Evolutionary conservation across 2,113 vertebrate genomes (phyloP).

Genomic region (Pollimyrus isidori): DNA sequence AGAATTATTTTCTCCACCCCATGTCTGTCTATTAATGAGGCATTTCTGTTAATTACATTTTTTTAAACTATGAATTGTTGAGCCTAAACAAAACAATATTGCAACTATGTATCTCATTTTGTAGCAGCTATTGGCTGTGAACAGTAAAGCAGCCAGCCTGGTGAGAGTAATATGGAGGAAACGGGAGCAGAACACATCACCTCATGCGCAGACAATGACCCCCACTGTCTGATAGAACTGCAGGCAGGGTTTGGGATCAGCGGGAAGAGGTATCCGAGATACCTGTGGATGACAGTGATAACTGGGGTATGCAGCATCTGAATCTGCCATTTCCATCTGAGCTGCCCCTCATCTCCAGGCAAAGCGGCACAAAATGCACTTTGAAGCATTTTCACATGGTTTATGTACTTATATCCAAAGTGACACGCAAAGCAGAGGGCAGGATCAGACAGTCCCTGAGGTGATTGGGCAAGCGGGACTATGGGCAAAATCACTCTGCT

Average conservation of each 20-base stretch:
- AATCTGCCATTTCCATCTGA: background rate
- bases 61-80: background rate
- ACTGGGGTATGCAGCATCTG: background rate
- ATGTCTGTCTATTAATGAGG: background rate
- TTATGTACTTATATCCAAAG: background rate
- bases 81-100: background rate
- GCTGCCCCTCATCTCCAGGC: background rate
- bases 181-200: background rate
- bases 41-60: background rate
- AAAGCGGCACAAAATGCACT: background rate
- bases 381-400: background rate
- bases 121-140: background rate
- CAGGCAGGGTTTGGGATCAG: background rate
- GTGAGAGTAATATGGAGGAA: background rate
- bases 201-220: background rate
- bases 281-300: conserved; percentile 33
- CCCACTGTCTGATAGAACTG: background rate
- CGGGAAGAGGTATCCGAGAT: conserved; percentile 21
- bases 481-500: background rate
- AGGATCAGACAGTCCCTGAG: background rate
- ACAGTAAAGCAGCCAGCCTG: background rate
- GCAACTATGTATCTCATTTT: background rate
- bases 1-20: background rate
- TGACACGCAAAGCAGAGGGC: background rate
- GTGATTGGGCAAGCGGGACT: background rate